Base-by-base conservation (phyloP, 2,113 vertebrate species). In the Falcunculus frontatus region DNA sequence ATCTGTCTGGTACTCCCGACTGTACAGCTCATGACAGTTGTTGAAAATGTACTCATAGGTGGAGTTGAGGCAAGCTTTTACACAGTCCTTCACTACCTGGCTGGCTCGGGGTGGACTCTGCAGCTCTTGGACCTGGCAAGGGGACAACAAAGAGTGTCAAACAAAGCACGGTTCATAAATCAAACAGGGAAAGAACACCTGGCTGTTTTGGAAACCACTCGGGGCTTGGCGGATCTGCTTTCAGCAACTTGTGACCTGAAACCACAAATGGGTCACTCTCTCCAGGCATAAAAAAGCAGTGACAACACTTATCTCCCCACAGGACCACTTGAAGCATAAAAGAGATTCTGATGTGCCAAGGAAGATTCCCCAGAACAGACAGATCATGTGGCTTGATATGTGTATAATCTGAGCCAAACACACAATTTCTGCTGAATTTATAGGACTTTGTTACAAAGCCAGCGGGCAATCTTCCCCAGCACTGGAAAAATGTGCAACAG, bases 41-140 rank as follows among this genome's bases (percentile, higher is more conserved):
- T 99, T 99, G 97, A 99, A 99, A 97, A 99, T 99, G 97, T 99
- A 99, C 91, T 99, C 99, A 0, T 99, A 99, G 6, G 99, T 99
- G 32, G 99, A 99, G 95, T 99, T 99, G 93, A 99, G 98, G 86
- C 99, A 99, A 90, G 99, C 99, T 92, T 99, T 99, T 65, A 99
- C 99, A 94, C 99, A 99, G 95, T 99, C 99, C 95, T 98, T 99
- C 77, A 99, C 99, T 41, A 99, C 99, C 93, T 99, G 99, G 89
- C 99, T 99, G 95, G 99, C 99, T 97, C 99, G 98, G 26, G 99
- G 99, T 13, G 99, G 99, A 83, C 99, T 99, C 97, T 99, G 99
- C 49, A 99, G 96, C 86, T 99, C 99, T 97, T 99, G 99, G 8
- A 99, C 99, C 99, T 99, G 97, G 95, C 78, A 57, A 33, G 35